Base-by-base conservation (phyloP, 2,888 invertebrate species). In the Cheilosia soror region DNA sequence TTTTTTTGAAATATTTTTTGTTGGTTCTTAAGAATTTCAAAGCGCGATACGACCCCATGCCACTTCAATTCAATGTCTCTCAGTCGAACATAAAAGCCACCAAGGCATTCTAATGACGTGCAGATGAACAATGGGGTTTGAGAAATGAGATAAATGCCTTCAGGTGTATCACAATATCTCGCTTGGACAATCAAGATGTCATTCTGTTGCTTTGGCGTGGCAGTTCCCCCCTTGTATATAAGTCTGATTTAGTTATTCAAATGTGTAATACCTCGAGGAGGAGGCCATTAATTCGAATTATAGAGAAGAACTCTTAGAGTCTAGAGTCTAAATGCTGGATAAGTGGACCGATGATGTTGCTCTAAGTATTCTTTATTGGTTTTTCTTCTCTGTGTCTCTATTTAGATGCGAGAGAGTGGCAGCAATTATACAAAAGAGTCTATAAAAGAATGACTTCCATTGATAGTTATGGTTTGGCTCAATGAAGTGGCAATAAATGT, bases 141-240 rank as follows among this genome's bases (percentile, higher is more conserved):
- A 69, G 69, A 75, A 84, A 69, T 71, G 47, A 85, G 58, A 71
- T 80, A 72, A 80, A 76, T 80, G 76, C 71, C 76, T 75, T 83
- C 51, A 68, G 72, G 77, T 77, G 40, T 75, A 51, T 72, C 66
- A 72, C 53, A 65, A 37, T 31, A 31, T 68, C 31, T 33, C 29
- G 44, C 37, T 62, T 68, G 65, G 51, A 84, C 84, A 85, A 80
- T 85, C 80, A 80, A 85, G 84, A 85, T 85, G 84, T 85, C 84
- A 85, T 84, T 80, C 66, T 55, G 63, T 49, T 42, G 47, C 47
- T 15, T 47, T 47, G 44, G 57, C 29, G 47, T 40, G 58, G 65
- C 33, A 40, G 7, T 15, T 6, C 47, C 15, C 47, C 6, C 42
- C 42, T 4, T 42, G 2, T 4, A 4, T 4, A 9, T 11, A 63